These are phyloP conservation scores for Drosophila tani DNA, from an alignment of 1,140 invertebrate species.

Conservation along the genomic window DNA sequence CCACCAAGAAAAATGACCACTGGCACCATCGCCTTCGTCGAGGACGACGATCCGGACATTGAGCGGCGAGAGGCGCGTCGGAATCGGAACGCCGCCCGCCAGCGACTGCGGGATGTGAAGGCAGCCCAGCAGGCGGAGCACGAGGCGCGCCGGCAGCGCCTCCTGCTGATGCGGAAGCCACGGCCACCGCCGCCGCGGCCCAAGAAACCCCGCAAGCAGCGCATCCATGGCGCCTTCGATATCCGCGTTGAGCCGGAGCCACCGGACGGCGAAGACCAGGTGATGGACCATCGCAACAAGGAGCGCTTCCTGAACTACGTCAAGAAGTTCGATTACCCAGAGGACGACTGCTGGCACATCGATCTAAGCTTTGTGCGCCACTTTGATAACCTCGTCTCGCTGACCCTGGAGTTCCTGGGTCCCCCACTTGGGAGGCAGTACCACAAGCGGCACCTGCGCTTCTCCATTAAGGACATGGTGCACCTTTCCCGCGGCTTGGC, in stretches of 20 bases:
- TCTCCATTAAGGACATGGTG: constrained; percentile 65
- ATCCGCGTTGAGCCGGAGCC: constrained; percentile 53
- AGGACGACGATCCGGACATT: background rate
- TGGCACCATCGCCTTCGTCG: background rate
- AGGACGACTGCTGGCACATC: constrained; percentile 67
- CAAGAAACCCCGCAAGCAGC: background rate
- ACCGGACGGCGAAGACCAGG: constrained; percentile 50
- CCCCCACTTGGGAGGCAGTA: constrained; percentile 48
- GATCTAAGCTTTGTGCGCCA: constrained; percentile 66
- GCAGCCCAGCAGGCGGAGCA: constrained; percentile 11
- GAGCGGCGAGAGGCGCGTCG: background rate
- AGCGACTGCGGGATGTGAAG: constrained; percentile 46
- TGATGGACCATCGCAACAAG: constrained; percentile 62
- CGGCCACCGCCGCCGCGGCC: background rate
- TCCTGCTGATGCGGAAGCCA: background rate
- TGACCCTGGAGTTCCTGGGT: constrained; percentile 68
- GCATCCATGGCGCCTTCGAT: constrained; percentile 41
- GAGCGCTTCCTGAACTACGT: constrained; percentile 23
- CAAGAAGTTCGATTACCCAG: constrained; percentile 50
- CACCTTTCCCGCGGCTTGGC: constrained; percentile 50
- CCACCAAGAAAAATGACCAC: background rate
- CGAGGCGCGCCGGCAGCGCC: constrained; percentile 5
- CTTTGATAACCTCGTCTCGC: constrained; percentile 52
- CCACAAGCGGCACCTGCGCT: constrained; percentile 63
- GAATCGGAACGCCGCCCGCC: constrained; percentile 52